Percentiles rank a stretch among this genome's conserved stretches.
Evolutionary conservation across 2,797 vertebrate species (phyloP).

Genomic region (Etheostoma nigrum): DNA sequence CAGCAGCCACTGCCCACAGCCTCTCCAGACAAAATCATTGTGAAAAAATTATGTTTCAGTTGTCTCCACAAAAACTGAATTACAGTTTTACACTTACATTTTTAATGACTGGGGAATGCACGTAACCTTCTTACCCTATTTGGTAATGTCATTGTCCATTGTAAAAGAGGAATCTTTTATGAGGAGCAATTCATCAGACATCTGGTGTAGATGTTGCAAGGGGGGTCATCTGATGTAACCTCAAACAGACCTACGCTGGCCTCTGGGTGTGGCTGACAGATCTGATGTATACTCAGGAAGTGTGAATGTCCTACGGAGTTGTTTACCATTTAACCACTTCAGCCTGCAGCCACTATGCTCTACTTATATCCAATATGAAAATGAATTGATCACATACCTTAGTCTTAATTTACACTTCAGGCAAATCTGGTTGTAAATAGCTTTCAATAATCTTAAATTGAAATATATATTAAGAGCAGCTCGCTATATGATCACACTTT

Average conservation of each 20-base stretch:
- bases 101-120: conserved; percentile 64
- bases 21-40: conserved; percentile 35
- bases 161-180: conserved; percentile 77
- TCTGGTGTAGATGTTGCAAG: conserved; percentile 75
- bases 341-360: conserved; percentile 1
- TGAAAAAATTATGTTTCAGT: conserved; percentile 33
- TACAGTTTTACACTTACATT: conserved; percentile 51
- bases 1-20: conserved; percentile 9
- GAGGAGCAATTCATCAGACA: conserved; percentile 77
- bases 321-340: conserved; percentile 41
- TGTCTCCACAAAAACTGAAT: conserved; percentile 56
- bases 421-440: conserved; percentile 19
- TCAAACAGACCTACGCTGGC: conserved; percentile 45
- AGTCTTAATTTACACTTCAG: conserved; percentile 13
- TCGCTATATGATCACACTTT: conserved; percentile 9
- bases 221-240: conserved; percentile 64
- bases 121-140: conserved; percentile 70
- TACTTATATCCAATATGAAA: conserved; percentile 12
- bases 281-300: conserved; percentile 62
- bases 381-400: conserved; percentile 7
- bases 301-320: conserved; percentile 49
- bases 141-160: conserved; percentile 70
- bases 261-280: conserved; percentile 55
- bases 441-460: conserved; percentile 5
- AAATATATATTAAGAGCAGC: conserved; percentile 9